Conservation (phyloP, 2,888 invertebrate genomes). For the Mystacides longicornis region DNA sequence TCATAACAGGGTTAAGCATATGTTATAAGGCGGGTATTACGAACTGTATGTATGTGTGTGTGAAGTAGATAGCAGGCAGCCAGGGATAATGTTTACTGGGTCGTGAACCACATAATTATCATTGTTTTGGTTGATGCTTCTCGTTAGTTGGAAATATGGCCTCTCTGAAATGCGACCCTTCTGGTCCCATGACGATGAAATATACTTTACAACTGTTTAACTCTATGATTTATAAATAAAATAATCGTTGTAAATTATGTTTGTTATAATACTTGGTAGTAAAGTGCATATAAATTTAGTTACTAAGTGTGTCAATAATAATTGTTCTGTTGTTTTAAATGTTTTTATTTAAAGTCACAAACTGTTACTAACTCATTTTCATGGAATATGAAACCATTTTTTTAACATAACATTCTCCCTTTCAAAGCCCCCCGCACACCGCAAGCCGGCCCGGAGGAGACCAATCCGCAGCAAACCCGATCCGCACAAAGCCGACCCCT, state of each 20-base stretch:
- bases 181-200: conserved; percentile 7
- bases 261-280: too few species aligned
- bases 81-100: conserved; percentile 12
- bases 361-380: too few species aligned
- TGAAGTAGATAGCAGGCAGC: neutral
- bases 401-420: too few species aligned
- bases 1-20: neutral
- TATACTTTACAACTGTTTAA: conserved; percentile 13
- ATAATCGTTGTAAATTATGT: conserved; percentile 1
- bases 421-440: too few species aligned
- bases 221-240: conserved; percentile 11
- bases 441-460: too few species aligned
- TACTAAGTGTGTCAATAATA: too few species aligned
- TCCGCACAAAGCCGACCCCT: too few species aligned
- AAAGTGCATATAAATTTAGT: too few species aligned
- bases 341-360: too few species aligned
- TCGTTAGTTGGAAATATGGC: conserved; percentile 19
- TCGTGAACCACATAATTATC: conserved; percentile 20
- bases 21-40: neutral
- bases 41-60: neutral
- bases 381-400: too few species aligned
- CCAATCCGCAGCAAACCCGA: too few species aligned
- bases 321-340: too few species aligned
- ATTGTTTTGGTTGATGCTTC: conserved; percentile 19
- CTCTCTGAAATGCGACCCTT: conserved; percentile 19